phyloP scores from a whole-genome alignment of 2,113 vertebrate genomes.

The Maccullochella peelii region DNA sequence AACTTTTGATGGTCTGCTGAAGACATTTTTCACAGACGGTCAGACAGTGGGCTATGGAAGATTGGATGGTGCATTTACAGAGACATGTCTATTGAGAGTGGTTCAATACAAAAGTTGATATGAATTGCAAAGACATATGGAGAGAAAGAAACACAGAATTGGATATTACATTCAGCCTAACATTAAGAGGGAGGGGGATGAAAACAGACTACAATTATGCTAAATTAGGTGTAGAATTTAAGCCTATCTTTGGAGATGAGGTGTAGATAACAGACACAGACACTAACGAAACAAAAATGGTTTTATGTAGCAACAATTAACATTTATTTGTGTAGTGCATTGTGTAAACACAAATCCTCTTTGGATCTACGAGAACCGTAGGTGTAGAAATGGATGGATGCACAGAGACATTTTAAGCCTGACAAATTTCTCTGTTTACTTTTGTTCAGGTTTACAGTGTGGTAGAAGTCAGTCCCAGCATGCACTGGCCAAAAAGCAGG shows the following conservation, averaged over 20 bases:
- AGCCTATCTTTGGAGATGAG: neutral
- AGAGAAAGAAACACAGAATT: neutral
- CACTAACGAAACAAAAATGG: neutral
- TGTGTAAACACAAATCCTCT: neutral
- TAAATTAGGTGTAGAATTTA: neutral
- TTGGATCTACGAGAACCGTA: neutral
- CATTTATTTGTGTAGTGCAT: too few species aligned
- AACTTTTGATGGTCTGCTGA: constrained; percentile 35
- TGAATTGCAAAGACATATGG: neutral
- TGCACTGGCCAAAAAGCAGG: neutral
- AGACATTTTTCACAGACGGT: neutral
- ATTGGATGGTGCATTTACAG: neutral
- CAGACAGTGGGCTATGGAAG: neutral
- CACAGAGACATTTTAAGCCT: too few species aligned
- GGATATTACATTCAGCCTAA: neutral
- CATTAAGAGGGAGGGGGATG: neutral
- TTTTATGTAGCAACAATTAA: neutral
- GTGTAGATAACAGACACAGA: neutral
- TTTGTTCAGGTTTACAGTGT: neutral
- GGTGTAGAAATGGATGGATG: too few species aligned
- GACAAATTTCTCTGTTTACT: neutral
- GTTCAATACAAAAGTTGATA: neutral
- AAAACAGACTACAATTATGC: neutral
- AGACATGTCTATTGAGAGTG: neutral
- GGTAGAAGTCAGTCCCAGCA: neutral